Base-by-base conservation (phyloP, 2,797 vertebrate genomes). In the Bradypodion ventrale region DNA sequence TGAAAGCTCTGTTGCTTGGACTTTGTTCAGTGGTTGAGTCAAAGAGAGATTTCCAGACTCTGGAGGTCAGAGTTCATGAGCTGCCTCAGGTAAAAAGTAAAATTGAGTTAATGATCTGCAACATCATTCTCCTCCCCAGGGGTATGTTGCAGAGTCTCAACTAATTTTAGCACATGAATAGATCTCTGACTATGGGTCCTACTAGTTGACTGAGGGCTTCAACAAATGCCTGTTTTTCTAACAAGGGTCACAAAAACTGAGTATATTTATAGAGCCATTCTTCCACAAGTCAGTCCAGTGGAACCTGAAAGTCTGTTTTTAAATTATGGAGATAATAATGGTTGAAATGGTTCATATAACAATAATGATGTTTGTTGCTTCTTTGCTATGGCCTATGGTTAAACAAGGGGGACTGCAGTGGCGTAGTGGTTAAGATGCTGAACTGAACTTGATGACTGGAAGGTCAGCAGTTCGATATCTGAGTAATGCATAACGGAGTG, bases 41-140 rank as follows among this genome's bases (percentile, higher is more conserved):
- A 88, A 93, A 93, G 85, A 87, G 90, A 90, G 90, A 90, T 92
- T 94, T 92, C 83, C 85, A 90, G 74, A 83, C 85, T 89, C 75
- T 89, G 79, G 0, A 0, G 49, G 84, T 81, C 56, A 85, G 89
- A 89, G 90, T 94, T 93, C 93, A 92, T 85, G 87, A 88, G 85
- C 87, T 91, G 90, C 92, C 92, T 90, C 1, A 1, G 91, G 90
- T 91, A 92, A 91, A 93, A 94, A 92, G 88, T 93, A 89, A 89
- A 92, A 83, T 78, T 85, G 74, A 69, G 82, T 93, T 90, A 92
- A 89, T 79, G 60, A 88, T 40, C 29, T 79, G 89, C 83, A 42
- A 86, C 88, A 83, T 91, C 0, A 86, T 92, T 82, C 84, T 35
- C 87, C 91, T 86, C 74, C 5, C 0, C 79, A 92, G 69, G 75